Conservation (phyloP, 2,113 vertebrate species). For the Syrrhaptes paradoxus region DNA sequence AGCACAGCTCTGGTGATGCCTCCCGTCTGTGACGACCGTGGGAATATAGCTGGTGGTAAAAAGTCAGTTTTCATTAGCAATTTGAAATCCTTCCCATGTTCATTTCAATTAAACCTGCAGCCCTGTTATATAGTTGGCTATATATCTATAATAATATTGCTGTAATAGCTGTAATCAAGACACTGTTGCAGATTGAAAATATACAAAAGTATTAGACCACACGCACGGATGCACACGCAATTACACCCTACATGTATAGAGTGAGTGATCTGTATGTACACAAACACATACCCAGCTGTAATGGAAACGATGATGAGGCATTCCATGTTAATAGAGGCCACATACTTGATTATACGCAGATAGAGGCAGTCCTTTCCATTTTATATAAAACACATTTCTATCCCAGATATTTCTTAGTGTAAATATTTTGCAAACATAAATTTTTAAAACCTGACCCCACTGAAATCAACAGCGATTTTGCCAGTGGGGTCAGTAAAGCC, state of each 20-base stretch:
- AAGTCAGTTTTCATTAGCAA: slow-evolving; percentile 30
- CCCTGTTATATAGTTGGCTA: background rate
- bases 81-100: slow-evolving; percentile 21
- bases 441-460: background rate
- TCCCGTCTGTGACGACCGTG: background rate
- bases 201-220: background rate
- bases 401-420: background rate
- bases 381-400: background rate
- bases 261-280: background rate
- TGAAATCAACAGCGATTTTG: background rate
- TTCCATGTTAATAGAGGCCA: background rate
- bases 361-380: background rate
- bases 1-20: background rate
- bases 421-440: background rate
- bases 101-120: slow-evolving; percentile 34
- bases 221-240: background rate
- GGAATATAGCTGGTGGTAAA: background rate
- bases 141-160: slow-evolving; percentile 12
- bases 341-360: background rate
- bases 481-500: background rate
- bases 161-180: slow-evolving; percentile 3
- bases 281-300: background rate
- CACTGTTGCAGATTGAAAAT: background rate
- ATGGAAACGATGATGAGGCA: background rate
- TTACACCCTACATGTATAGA: background rate